Conservation (phyloP, 2,113 vertebrate species). For the Myodes glareolus region DNA sequence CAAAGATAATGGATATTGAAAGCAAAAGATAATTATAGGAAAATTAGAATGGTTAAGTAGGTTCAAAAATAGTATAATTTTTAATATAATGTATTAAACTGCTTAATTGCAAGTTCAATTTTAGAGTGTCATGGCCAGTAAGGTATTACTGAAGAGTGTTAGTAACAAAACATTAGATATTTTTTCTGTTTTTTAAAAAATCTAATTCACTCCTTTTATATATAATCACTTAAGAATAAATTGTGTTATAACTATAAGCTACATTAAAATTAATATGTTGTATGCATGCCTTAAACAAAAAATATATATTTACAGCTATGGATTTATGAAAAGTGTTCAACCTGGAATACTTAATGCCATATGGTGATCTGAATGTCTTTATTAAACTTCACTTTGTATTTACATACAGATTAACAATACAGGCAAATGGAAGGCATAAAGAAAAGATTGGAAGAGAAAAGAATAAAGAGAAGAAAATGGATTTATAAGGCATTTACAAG, state of each 20-base stretch:
- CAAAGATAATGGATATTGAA: slow-evolving; percentile 66
- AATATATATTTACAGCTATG: not conserved
- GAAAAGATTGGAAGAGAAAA: not conserved
- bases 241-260: not conserved
- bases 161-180: not conserved
- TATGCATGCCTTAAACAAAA: not conserved
- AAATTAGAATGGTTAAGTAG: slow-evolving; percentile 50
- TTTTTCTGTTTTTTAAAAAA: slow-evolving; percentile 47
- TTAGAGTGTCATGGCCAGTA: not conserved
- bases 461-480: not conserved
- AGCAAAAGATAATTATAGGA: slow-evolving; percentile 51
- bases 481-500: not conserved
- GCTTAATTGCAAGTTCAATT: slow-evolving; percentile 3
- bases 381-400: not conserved
- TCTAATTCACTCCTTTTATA: not conserved
- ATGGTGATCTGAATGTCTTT: not conserved
- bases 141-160: not conserved
- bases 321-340: not conserved
- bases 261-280: not conserved
- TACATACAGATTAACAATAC: not conserved
- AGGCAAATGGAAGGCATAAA: not conserved
- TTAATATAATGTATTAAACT: slow-evolving; percentile 32
- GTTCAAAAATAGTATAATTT: slow-evolving; percentile 55
- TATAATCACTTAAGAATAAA: slow-evolving; percentile 41
- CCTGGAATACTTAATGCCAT: not conserved